Conservation (phyloP, 1,140 invertebrate genomes). For the Calliopsis andreniformis region DNA sequence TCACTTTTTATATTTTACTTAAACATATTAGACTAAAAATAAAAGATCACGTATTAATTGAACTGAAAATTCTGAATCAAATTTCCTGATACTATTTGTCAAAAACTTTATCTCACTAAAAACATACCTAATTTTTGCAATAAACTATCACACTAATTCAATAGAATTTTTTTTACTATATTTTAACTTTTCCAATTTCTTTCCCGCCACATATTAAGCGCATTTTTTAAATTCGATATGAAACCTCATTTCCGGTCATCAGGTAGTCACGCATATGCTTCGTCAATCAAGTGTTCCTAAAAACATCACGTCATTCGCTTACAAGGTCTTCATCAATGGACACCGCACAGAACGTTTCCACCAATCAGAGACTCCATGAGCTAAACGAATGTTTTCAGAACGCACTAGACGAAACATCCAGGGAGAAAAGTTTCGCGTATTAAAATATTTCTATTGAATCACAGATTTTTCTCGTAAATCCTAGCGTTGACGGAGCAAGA, state of each 20-base stretch:
- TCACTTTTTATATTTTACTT: no score
- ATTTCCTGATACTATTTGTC: no score
- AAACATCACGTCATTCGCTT: neutral
- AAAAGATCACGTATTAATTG: no score
- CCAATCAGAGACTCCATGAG: constrained; percentile 3
- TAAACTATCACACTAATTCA: no score
- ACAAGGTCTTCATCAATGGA: neutral
- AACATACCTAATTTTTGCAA: no score
- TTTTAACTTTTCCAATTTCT: neutral
- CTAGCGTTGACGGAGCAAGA: no score
- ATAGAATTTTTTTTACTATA: neutral
- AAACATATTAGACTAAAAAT: no score
- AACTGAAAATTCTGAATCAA: no score
- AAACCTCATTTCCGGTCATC: constrained; percentile 8
- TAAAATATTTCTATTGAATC: neutral
- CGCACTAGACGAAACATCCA: neutral
- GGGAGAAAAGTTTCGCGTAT: neutral
- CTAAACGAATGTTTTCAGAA: constrained; percentile 5
- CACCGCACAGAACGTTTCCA: neutral
- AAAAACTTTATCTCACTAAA: no score
- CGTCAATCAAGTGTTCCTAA: neutral
- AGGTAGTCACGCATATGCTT: neutral
- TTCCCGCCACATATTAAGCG: no score
- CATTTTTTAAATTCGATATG: constrained; percentile 1
- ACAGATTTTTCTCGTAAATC: neutral